These are phyloP conservation scores for Miltochrista miniata DNA, from an alignment of 2,888 invertebrate genomes.

Conservation along the genomic window DNA sequence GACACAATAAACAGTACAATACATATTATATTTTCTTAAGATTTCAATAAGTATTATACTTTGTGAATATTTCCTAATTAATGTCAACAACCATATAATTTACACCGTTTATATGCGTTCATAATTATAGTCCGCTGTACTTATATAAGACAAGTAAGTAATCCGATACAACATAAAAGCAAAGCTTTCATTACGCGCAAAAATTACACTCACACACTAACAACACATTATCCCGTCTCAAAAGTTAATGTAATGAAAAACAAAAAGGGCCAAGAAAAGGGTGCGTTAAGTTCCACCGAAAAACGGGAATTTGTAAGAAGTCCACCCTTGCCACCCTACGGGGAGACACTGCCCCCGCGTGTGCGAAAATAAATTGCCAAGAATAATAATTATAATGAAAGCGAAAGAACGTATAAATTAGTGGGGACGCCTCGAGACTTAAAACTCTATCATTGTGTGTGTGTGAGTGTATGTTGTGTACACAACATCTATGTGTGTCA, in stretches of 20 bases:
- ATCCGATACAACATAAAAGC: conserved; percentile 32
- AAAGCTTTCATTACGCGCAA: conserved; percentile 58
- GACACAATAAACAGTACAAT: no score
- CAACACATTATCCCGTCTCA: conserved; percentile 78
- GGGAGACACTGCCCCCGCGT: conserved; percentile 76
- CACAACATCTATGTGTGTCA: conserved; percentile 33
- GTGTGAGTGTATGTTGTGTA: conserved; percentile 46
- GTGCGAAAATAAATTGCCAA: conserved; percentile 84
- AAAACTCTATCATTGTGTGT: conserved; percentile 55
- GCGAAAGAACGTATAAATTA: conserved; percentile 84
- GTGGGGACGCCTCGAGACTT: conserved; percentile 78
- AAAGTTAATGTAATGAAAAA: conserved; percentile 84
- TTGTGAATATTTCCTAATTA: no score
- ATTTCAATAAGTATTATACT: no score
- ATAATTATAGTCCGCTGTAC: background rate
- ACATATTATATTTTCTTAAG: no score
- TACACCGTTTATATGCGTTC: background rate
- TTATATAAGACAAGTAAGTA: conserved; percentile 9
- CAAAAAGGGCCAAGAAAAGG: conserved; percentile 84
- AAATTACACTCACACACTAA: conserved; percentile 71
- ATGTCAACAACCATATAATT: no score
- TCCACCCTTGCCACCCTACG: conserved; percentile 56
- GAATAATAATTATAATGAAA: conserved; percentile 85
- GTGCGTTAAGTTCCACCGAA: conserved; percentile 83
- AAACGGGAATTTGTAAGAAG: conserved; percentile 84